Percentiles rank a stretch among this genome's conserved stretches.
Evolutionary conservation across 2,888 invertebrate genomes (phyloP).

Genomic region (Thymelicus sylvestris): DNA sequence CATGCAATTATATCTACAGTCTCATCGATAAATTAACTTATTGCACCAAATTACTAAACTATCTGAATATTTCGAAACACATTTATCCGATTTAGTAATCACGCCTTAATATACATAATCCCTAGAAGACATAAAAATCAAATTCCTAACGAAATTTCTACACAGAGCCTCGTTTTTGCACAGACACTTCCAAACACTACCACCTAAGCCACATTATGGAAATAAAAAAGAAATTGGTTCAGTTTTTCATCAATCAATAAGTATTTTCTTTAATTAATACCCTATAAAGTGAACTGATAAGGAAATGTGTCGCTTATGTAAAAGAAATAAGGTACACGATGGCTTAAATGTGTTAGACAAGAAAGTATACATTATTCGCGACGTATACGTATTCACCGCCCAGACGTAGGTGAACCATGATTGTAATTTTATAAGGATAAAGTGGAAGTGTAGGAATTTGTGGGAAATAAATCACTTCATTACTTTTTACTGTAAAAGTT

Average conservation of each 20-base stretch:
- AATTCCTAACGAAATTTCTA: constrained; percentile 1
- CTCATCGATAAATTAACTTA: no score
- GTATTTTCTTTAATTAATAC: constrained; percentile 38
- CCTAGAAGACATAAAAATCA: not conserved
- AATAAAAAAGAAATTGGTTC: constrained; percentile 34
- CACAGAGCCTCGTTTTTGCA: not conserved
- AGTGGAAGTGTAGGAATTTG: not conserved
- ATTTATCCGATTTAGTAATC: no score
- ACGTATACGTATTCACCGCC: constrained; percentile 43
- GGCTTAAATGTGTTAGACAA: constrained; percentile 25
- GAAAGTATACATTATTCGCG: constrained; percentile 43
- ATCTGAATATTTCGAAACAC: no score
- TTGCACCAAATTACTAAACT: no score
- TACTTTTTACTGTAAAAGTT: no score
- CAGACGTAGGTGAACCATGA: constrained; percentile 43
- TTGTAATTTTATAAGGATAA: constrained; percentile 17
- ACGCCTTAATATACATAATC: not conserved
- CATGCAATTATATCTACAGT: not conserved
- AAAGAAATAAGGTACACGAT: constrained; percentile 18
- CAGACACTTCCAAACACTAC: not conserved
- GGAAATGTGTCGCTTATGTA: constrained; percentile 11
- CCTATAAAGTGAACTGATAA: constrained; percentile 4
- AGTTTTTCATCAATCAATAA: constrained; percentile 45
- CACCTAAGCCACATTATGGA: not conserved
- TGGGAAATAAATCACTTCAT: no score